Evolutionary conservation across 2,888 invertebrate genomes (phyloP), one percentile per base, ranked within the genome.

Genomic region (Deilephila porcellus): DNA sequence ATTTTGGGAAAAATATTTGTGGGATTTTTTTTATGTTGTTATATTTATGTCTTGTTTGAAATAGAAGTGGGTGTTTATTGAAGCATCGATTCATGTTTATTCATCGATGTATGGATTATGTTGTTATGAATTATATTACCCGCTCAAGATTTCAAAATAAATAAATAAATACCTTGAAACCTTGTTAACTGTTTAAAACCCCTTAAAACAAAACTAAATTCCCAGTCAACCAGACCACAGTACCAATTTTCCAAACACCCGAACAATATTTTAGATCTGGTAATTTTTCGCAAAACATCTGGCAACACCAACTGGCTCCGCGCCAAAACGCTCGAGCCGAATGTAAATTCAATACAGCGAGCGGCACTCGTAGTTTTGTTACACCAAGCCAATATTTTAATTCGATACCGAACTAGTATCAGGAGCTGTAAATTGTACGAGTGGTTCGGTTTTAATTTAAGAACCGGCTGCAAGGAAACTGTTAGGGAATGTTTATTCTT

Each of bases 261-360:
- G 14, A 56, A n/a, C 56, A 56, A 56, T 56, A 56, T 56, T 56
- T 56, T 56, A 60, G 17, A 6, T 67, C 67, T 25, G 14, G 67
- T 52, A 52, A 64, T 45, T 67, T 67, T 67, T 25, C 6, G 20
- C 5, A 6, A 34, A 62, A 29, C 52, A 67, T 19, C 59, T 79
- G 83, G 83, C 79, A 76, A 71, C 71, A 53, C 71, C 8, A 59
- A 60, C 71, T 84, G 84, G 83, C 82, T 45, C 4, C 17, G 52
- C 53, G 87, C 88, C 88, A 88, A 80, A 77, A 53, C 79, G 79
- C 77, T 79, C 77, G 74, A 78, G 81, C 78, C 76, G 82, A 86
- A 87, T 86, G 86, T 86, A 87, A 87, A 87, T 87, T 82, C 86
- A 82, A 88, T 88, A 86, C 84, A 76, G 81, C 76, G 82, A 81